phyloP scores from a whole-genome alignment of 2,797 vertebrate species.

The Gymnothorax javanicus region DNA sequence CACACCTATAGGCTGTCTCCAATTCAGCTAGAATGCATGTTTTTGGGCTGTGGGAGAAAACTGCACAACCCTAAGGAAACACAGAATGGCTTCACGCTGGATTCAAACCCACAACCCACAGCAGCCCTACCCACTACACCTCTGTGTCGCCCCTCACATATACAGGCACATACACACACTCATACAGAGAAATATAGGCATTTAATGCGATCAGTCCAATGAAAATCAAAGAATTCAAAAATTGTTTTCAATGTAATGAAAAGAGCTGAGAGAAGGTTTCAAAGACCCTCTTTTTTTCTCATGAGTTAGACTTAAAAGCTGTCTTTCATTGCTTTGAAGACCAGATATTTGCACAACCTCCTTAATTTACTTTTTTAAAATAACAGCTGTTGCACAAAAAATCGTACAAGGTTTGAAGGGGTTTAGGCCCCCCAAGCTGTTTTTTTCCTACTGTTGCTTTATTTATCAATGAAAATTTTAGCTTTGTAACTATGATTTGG shows the following conservation, averaged over 20 bases:
- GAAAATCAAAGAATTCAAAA: background rate
- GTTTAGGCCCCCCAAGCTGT: slow-evolving; percentile 15
- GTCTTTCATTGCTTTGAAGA: slow-evolving; percentile 52
- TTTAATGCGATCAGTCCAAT: no score
- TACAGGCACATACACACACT: no score
- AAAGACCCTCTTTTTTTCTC: slow-evolving; percentile 40
- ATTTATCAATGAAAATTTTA: slow-evolving; percentile 63
- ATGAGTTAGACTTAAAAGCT: slow-evolving; percentile 42
- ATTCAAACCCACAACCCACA: no score
- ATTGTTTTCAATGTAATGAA: slow-evolving; percentile 3
- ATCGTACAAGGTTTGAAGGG: slow-evolving; percentile 34
- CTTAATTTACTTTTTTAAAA: slow-evolving; percentile 54
- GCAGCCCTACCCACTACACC: no score
- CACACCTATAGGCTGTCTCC: no score
- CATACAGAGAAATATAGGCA: no score
- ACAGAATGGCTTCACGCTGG: no score
- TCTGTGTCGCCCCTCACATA: no score
- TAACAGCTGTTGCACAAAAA: slow-evolving; percentile 36
- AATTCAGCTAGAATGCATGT: no score
- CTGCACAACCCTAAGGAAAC: no score
- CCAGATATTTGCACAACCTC: slow-evolving; percentile 45
- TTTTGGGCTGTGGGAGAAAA: no score
- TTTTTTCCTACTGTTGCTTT: slow-evolving; percentile 52
- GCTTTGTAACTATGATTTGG: slow-evolving; percentile 54
- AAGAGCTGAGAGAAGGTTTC: slow-evolving; percentile 29